These are phyloP conservation scores for Atlantisia rogersi DNA, from an alignment of 2,113 vertebrate genomes.

Conservation along the genomic window DNA sequence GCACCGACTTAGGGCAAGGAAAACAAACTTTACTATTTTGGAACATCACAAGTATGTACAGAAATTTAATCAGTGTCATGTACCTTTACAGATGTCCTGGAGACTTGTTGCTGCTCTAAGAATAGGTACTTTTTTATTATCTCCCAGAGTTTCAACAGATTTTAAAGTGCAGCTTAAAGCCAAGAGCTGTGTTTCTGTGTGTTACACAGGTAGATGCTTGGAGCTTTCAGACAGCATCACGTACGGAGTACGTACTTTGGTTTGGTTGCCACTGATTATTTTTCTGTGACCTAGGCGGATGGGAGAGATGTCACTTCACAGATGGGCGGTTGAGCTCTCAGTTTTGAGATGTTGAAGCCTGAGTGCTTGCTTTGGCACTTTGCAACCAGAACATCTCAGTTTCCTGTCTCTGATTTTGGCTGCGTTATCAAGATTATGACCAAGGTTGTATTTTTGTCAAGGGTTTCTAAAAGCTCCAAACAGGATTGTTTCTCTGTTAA, in stretches of 20 bases:
- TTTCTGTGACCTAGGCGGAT: not conserved
- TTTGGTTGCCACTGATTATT: not conserved
- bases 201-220: rapidly evolving
- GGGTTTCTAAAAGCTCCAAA: not conserved
- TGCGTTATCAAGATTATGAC: too few relatives aligned
- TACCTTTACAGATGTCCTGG: not conserved
- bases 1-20: not conserved
- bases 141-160: not conserved
- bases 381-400: rapidly evolving
- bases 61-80: not conserved
- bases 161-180: not conserved
- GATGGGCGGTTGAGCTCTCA: too few relatives aligned
- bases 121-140: not conserved
- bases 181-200: rapidly evolving
- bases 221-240: rapidly evolving
- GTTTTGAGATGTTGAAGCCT: not conserved
- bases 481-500: not conserved
- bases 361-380: not conserved
- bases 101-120: not conserved
- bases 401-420: not conserved
- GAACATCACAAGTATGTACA: not conserved
- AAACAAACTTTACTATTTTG: not conserved
- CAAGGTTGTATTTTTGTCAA: not conserved
- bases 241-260: rapidly evolving
- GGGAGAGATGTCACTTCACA: not conserved